Evolutionary conservation across 1,140 invertebrate species (phyloP).

Genomic region (Drosophila punjabiensis): DNA sequence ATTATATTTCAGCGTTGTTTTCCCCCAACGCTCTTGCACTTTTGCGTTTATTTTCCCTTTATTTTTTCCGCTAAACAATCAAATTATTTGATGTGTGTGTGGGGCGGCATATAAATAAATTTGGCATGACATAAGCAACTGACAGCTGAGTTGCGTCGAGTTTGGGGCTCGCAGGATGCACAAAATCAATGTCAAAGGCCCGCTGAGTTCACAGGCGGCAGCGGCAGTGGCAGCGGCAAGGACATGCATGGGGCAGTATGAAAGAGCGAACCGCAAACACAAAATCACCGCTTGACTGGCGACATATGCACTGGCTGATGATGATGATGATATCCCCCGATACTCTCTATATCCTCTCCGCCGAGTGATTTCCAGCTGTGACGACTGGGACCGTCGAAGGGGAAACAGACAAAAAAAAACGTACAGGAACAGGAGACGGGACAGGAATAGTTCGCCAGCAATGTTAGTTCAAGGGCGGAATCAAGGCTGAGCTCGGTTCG

Average conservation of each 20-base stretch:
- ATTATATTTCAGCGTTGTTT: neutral
- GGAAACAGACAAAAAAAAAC: slow-evolving; percentile 10
- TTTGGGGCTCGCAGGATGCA: slow-evolving; percentile 21
- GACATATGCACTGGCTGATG: slow-evolving; percentile 61
- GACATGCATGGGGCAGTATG: slow-evolving; percentile 60
- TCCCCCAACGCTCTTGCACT: neutral
- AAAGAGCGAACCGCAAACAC: slow-evolving; percentile 25
- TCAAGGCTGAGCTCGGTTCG: slow-evolving; percentile 48
- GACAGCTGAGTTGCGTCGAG: slow-evolving; percentile 49
- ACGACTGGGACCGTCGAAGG: slow-evolving; percentile 33
- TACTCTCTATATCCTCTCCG: slow-evolving; percentile 4
- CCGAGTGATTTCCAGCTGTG: slow-evolving; percentile 77
- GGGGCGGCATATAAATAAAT: slow-evolving; percentile 44
- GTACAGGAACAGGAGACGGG: slow-evolving; percentile 16
- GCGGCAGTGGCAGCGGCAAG: slow-evolving; percentile 63
- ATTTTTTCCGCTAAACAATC: slow-evolving; percentile 35
- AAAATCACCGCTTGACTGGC: slow-evolving; percentile 61
- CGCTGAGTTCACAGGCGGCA: slow-evolving; percentile 60
- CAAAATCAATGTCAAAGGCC: slow-evolving; percentile 79
- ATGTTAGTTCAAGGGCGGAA: slow-evolving; percentile 77
- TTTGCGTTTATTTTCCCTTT: too few relatives aligned
- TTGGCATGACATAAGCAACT: slow-evolving; percentile 61
- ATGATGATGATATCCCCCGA: slow-evolving; percentile 2
- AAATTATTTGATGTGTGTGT: slow-evolving; percentile 11
- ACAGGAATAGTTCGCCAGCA: slow-evolving; percentile 43